A percentile compares a stretch with the other conserved stretches of the same genome.
Conservation (phyloP, 2,797 vertebrate genomes). For the Trachops cirrhosus region DNA sequence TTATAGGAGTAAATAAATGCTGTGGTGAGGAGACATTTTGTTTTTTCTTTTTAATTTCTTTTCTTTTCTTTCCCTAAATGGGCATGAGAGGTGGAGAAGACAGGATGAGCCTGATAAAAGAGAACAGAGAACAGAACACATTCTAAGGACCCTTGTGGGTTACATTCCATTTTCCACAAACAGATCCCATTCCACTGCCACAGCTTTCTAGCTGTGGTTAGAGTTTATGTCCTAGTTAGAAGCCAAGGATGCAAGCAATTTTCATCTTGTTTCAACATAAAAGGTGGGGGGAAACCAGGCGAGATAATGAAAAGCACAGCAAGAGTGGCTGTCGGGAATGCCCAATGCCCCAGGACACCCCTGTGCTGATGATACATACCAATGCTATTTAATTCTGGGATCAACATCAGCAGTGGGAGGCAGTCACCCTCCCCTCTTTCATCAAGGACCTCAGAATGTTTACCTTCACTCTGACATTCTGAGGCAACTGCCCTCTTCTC, state of each 20-base stretch:
- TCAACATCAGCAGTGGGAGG: background rate
- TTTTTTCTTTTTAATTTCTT: background rate
- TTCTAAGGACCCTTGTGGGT: background rate
- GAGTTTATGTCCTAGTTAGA: background rate
- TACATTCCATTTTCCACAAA: background rate
- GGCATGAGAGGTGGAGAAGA: background rate
- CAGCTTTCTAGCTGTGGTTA: background rate
- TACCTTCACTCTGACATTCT: background rate
- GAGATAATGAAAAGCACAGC: background rate
- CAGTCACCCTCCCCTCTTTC: background rate
- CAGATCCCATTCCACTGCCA: background rate
- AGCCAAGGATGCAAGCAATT: background rate
- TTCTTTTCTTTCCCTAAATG: background rate
- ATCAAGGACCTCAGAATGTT: background rate
- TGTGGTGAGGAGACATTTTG: background rate
- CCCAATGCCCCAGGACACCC: fast-evolving
- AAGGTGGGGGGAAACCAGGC: background rate
- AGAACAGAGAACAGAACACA: background rate
- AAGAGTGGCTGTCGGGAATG: background rate
- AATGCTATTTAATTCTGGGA: background rate
- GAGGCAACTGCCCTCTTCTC: background rate
- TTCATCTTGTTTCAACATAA: background rate
- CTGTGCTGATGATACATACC: fast-evolving
- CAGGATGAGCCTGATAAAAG: background rate
- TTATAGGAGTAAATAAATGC: background rate